Percentiles rank a stretch among this genome's conserved stretches.
Evolutionary conservation across 1,140 invertebrate genomes (phyloP).

Genomic region (Heliconius himera): DNA sequence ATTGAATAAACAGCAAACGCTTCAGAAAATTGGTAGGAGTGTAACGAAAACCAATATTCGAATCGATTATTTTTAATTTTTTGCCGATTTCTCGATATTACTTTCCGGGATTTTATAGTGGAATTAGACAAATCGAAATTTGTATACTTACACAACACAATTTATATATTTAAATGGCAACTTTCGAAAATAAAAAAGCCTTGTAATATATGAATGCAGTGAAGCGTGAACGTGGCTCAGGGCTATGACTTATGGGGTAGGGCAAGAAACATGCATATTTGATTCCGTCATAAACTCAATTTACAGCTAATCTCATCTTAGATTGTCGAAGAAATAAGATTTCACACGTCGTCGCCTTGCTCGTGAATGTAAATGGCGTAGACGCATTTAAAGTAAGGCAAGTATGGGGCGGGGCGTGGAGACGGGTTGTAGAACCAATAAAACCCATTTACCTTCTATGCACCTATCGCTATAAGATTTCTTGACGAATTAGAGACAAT

Average conservation of each 20-base stretch:
- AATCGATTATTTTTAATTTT: constrained; percentile 30
- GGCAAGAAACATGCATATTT: constrained; percentile 70
- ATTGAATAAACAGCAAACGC: constrained; percentile 31
- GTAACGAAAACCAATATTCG: constrained; percentile 41
- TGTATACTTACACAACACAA: not conserved
- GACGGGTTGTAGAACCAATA: constrained; percentile 47
- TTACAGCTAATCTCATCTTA: constrained; percentile 78
- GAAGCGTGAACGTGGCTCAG: constrained; percentile 55
- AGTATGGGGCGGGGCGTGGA: constrained; percentile 35
- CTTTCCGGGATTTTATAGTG: not conserved
- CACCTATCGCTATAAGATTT: constrained; percentile 56
- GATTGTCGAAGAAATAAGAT: constrained; percentile 81
- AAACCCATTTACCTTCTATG: constrained; percentile 56
- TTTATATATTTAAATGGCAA: constrained; percentile 52
- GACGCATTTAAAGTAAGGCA: constrained; percentile 21
- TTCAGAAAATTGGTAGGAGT: constrained; percentile 37
- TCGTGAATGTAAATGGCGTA: constrained; percentile 72
- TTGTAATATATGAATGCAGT: constrained; percentile 49
- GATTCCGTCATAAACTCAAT: constrained; percentile 79
- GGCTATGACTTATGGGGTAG: constrained; percentile 21
- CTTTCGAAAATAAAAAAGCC: constrained; percentile 56
- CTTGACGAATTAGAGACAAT: constrained; percentile 48
- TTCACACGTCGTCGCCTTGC: constrained; percentile 68
- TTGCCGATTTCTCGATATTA: constrained; percentile 2
- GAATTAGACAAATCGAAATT: constrained; percentile 18